These are phyloP conservation scores for Panagrolaimus sp. DNA, from an alignment of 1,140 invertebrate species.

Conservation along the genomic window DNA sequence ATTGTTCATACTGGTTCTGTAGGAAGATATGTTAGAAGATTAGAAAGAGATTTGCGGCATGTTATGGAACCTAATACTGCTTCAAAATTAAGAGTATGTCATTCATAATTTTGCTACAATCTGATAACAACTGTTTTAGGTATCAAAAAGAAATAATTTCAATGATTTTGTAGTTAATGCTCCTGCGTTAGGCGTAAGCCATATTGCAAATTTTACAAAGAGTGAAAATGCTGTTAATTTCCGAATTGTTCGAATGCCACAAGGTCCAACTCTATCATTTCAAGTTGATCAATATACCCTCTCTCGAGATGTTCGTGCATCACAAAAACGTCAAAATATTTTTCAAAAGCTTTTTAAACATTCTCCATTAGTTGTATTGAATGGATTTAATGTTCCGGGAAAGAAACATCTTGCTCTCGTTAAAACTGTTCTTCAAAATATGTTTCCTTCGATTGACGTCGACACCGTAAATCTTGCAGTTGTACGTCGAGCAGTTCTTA, in stretches of 20 bases:
- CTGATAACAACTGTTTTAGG: conserved; percentile 62
- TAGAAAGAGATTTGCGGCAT: conserved; percentile 79
- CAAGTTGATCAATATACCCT: conserved; percentile 72
- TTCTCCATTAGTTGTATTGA: conserved; percentile 83
- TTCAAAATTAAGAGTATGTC: conserved; percentile 65
- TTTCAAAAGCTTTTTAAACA: conserved; percentile 73
- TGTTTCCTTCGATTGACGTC: conserved; percentile 94
- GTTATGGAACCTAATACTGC: conserved; percentile 97
- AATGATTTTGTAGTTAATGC: conserved; percentile 87
- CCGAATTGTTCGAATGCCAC: conserved; percentile 72
- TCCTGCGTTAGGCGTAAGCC: conserved; percentile 78
- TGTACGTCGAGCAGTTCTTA: conserved; percentile 78
- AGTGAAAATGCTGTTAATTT: conserved; percentile 76
- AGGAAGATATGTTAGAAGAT: conserved; percentile 72
- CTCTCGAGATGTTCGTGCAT: conserved; percentile 75
- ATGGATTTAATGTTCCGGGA: conserved; percentile 73
- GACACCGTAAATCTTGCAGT: conserved; percentile 79
- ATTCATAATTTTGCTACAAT: conserved; percentile 1
- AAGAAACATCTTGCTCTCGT: conserved; percentile 79
- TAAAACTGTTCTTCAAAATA: conserved; percentile 90
- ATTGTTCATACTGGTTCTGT: conserved; percentile 83
- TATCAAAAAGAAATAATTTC: conserved; percentile 76
- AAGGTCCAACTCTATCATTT: conserved; percentile 64
- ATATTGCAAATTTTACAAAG: conserved; percentile 78
- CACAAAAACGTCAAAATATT: conserved; percentile 71